Evolutionary conservation across 2,888 invertebrate genomes (phyloP), one percentile per base, ranked within the genome.

Genomic region (Thereva unica): DNA sequence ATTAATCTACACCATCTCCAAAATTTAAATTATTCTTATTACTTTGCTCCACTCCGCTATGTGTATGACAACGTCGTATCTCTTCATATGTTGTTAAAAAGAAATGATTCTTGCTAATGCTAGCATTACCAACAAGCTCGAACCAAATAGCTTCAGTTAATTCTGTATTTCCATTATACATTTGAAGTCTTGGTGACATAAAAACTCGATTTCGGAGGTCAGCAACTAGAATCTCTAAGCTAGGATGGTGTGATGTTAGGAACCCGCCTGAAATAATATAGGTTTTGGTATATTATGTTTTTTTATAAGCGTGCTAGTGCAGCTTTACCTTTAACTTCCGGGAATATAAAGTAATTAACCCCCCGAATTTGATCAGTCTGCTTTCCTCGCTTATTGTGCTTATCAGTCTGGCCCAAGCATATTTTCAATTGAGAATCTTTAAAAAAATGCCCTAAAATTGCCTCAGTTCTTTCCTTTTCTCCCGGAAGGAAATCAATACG

Each of bases 401-500:
- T 74, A 61, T 75, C 74, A 10, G 70, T 73, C 69, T 76, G 74
- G 0, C 75, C 76, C 34, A 73, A 70, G 38, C 69, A 75, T 34
- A 75, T 72, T 38, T 72, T 75, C 41, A 78, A 57, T 6, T 76
- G 74, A 3, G 78, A 77, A 66, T 73, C 72, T 10, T 73, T 73
- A 50, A 76, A 78, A 34, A 77, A 72, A 5, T 73, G 69, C 34
- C 70, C 70, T 10, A 78, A 68, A 70, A 78, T 76, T 53, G 71
- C 71, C 49, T 78, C 73, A 38, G 73, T 68, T 44, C 71, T 73
- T 61, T 82, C 69, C 4, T 75, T 75, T n/a, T 72, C 70, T 0
- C 64, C 68, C 2, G 88, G 85, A 42, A 86, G 84, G 72, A 87
- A 92, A 78, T 95, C 92, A 68, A 89, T 87, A 53, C 90, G 82